phyloP scores from a whole-genome alignment of 2,797 vertebrate genomes.

The Xenentodon cancila region DNA sequence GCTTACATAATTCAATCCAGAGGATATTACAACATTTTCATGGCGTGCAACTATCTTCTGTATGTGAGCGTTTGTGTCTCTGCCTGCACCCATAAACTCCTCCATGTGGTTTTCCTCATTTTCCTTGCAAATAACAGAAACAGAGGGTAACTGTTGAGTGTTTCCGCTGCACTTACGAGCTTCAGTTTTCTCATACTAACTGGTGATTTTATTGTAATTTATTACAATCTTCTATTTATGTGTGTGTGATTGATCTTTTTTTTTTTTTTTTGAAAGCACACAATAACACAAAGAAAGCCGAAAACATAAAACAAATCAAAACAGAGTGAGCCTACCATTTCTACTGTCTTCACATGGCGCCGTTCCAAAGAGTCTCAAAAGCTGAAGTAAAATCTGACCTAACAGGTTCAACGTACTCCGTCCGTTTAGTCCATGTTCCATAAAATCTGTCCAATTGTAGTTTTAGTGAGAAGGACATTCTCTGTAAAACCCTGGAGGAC shows the following conservation, averaged over 20 bases:
- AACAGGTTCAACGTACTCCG: too few relatives aligned
- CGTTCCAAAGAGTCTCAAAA: too few relatives aligned
- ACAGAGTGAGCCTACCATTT: too few relatives aligned
- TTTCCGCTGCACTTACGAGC: not conserved
- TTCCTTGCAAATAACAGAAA: slow-evolving; percentile 53
- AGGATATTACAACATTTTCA: slow-evolving; percentile 2
- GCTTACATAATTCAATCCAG: slow-evolving; percentile 7
- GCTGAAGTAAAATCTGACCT: too few relatives aligned
- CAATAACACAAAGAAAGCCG: not conserved
- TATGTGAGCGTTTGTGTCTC: not conserved
- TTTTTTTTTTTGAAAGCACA: not conserved
- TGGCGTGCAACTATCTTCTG: not conserved
- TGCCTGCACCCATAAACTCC: not conserved
- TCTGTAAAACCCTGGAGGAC: too few relatives aligned
- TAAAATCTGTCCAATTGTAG: too few relatives aligned
- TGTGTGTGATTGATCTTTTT: too few relatives aligned
- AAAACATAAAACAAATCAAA: slow-evolving; percentile 4
- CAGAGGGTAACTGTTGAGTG: slow-evolving; percentile 15
- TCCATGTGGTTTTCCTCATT: slow-evolving; percentile 43
- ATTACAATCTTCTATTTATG: too few relatives aligned
- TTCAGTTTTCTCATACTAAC: slow-evolving; percentile 7
- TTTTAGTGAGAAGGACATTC: too few relatives aligned
- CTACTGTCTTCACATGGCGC: too few relatives aligned
- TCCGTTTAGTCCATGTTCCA: too few relatives aligned
- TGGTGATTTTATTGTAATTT: not conserved